Evolutionary conservation across 2,797 vertebrate species (phyloP).

Genomic region (Periophthalmus magnuspinnatus): DNA sequence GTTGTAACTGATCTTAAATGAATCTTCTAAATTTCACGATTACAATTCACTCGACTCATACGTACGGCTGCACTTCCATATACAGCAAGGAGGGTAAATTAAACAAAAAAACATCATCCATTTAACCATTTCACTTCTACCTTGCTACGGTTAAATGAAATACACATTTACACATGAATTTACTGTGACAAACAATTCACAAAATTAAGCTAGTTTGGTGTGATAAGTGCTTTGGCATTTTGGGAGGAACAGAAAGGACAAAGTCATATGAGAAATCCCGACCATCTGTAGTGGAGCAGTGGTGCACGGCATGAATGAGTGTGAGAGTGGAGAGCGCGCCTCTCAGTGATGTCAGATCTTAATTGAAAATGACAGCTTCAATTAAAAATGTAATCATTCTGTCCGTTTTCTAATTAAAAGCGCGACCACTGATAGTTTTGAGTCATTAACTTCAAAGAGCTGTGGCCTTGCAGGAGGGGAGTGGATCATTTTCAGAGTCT

Average conservation of each 20-base stretch:
- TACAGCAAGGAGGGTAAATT: not conserved
- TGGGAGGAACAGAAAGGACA: conserved; percentile 14
- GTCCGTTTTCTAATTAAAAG: conserved; percentile 83
- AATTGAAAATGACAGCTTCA: conserved; percentile 85
- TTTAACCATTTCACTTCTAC: not conserved
- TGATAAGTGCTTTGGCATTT: not conserved
- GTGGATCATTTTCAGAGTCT: conserved; percentile 53
- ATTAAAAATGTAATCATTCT: conserved; percentile 85
- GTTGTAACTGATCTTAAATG: too few relatives aligned
- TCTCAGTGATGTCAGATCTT: conserved; percentile 79
- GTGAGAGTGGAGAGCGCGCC: conserved; percentile 44
- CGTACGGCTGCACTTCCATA: not conserved
- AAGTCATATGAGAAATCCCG: conserved; percentile 33
- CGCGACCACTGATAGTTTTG: conserved; percentile 79
- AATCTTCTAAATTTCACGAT: too few relatives aligned
- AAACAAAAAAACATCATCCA: not conserved
- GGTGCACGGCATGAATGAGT: conserved; percentile 52
- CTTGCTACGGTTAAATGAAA: not conserved
- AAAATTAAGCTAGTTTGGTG: not conserved
- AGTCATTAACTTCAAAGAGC: conserved; percentile 84
- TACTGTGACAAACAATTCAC: not conserved
- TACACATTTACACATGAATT: not conserved
- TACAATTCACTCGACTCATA: too few relatives aligned
- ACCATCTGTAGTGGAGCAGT: conserved; percentile 49
- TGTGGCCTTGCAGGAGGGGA: conserved; percentile 51